Evolutionary conservation across 2,888 invertebrate genomes (phyloP), one percentile per base, ranked within the genome.

Genomic region (Melipona bicolor): DNA sequence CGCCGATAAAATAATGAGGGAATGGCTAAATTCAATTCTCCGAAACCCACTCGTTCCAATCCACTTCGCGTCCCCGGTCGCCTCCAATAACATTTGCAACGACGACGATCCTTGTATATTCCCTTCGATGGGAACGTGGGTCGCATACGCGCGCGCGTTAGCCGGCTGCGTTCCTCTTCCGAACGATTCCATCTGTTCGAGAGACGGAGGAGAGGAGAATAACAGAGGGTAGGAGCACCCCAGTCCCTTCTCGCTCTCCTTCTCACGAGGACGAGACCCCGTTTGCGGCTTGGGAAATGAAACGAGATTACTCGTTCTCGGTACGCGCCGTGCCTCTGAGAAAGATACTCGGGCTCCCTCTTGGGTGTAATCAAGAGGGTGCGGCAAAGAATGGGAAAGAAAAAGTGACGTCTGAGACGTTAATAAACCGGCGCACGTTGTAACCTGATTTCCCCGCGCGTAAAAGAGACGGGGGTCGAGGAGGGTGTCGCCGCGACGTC

Each of bases 1-100:
- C 52, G 61, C 56, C 84, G 69, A 89, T 88, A 86, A 89, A 90
- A 85, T 89, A 88, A 89, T 86, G 85, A 87, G 82, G 62, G 73
- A 84, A 87, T 83, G 81, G 84, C 79, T 84, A 81, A 85, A 89
- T 90, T 89, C 71, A 87, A 89, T 90, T 90, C 71, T 50, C 32
- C 32, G 43, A 62, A 67, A 71, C n/a, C 73, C 64, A 52, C 84
- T 64, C 15, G 27, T 62, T 67, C 81, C 70, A 59, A 86, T 86
- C 77, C 71, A 80, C 74, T 70, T 69, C 68, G 59, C 68, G 78
- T 70, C 77, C 70, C 62, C 43, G 71, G 0, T 52, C 32, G 49
- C 56, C 59, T 64, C 67, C 65, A 21, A 75, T 86, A 79, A 81
- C 82, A 80, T 79, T 84, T 83, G 76, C 81, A 69, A 74, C 65